phyloP scores from a whole-genome alignment of 2,113 vertebrate species.

The Gasterosteus nipponicus region DNA sequence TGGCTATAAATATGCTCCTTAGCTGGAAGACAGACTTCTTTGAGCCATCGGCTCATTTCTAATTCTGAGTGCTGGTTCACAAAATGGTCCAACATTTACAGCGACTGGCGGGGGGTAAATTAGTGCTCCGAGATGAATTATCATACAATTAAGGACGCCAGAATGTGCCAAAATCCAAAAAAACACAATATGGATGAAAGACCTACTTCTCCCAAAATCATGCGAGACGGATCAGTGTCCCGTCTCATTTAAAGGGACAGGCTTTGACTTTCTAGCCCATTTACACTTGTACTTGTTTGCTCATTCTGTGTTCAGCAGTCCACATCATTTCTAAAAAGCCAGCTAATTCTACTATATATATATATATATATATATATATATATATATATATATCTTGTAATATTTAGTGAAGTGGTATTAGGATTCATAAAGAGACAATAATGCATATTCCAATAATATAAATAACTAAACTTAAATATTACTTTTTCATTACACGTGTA shows the following conservation, averaged over 20 bases:
- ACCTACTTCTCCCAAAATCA: conserved; percentile 66
- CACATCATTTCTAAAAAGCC: background rate
- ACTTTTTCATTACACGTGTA: conserved; percentile 18
- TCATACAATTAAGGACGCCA: conserved; percentile 90
- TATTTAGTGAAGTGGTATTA: background rate
- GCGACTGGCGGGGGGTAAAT: conserved; percentile 91
- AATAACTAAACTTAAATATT: background rate
- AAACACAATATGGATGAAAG: conserved; percentile 78
- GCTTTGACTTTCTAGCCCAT: conserved; percentile 26
- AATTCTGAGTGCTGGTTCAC: conserved; percentile 87
- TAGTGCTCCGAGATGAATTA: conserved; percentile 94
- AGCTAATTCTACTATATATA: background rate
- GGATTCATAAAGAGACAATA: conserved; percentile 5
- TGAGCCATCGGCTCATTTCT: conserved; percentile 85
- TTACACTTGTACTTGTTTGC: background rate
- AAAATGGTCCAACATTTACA: conserved; percentile 88
- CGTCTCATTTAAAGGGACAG: conserved; percentile 37
- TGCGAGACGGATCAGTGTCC: conserved; percentile 30
- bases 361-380: no score
- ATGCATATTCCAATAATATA: conserved; percentile 11
- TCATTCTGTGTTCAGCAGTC: background rate
- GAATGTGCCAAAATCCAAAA: conserved; percentile 85
- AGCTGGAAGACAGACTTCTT: conserved; percentile 79
- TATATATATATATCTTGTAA: no score
- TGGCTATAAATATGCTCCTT: conserved; percentile 80